These are phyloP conservation scores for Diaphora mendica DNA, from an alignment of 2,888 invertebrate species.

Conservation along the genomic window DNA sequence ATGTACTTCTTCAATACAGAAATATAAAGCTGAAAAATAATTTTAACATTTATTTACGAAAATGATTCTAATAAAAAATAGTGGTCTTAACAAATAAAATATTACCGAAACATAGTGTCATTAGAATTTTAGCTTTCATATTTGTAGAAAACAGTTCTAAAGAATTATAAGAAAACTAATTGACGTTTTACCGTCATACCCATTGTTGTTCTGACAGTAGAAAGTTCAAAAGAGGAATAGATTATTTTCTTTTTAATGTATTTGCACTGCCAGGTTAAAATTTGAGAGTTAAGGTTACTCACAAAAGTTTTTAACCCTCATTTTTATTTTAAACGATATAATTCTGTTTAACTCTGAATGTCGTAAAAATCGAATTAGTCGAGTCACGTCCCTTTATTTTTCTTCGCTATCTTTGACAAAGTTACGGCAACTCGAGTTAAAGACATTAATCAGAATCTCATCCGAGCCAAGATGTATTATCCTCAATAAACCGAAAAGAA, in stretches of 20 bases:
- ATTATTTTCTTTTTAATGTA: constrained; percentile 37
- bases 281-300: constrained; percentile 24
- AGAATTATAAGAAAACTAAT: constrained; percentile 57
- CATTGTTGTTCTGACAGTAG: constrained; percentile 61
- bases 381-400: constrained; percentile 85
- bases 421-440: constrained; percentile 76
- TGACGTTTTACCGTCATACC: constrained; percentile 56
- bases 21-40: constrained; percentile 52
- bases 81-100: not conserved
- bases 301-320: constrained; percentile 32
- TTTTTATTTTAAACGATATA: constrained; percentile 33
- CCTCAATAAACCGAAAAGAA: constrained; percentile 84
- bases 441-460: constrained; percentile 85
- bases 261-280: constrained; percentile 39
- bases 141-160: constrained; percentile 57
- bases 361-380: constrained; percentile 79
- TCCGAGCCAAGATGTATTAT: constrained; percentile 82
- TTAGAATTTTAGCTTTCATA: constrained; percentile 65
- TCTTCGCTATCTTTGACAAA: constrained; percentile 83
- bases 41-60: constrained; percentile 19
- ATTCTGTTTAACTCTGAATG: constrained; percentile 46
- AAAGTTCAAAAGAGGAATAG: constrained; percentile 76
- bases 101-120: constrained; percentile 69
- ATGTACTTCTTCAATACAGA: constrained; percentile 57
- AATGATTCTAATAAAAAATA: not conserved